Base-by-base conservation (phyloP, 2,888 invertebrate genomes). In the Cylloceria caligata region DNA sequence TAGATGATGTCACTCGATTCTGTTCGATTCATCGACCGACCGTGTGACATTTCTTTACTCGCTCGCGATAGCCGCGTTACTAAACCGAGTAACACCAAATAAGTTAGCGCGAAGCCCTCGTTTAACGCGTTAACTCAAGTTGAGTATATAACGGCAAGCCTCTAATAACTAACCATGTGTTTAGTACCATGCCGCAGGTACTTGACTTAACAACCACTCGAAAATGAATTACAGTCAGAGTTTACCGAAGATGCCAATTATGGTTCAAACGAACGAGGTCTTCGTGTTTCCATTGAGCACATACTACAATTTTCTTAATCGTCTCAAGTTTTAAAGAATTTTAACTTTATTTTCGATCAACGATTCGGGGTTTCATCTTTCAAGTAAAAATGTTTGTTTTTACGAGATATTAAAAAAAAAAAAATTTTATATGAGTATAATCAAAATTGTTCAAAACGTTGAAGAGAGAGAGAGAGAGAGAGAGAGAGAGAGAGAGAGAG, bases 1-100 rank as follows among this genome's bases (percentile, higher is more conserved):
- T 64, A 39, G 68, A 27, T 76, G 81, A 77, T 72, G 76, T 80
- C 80, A 65, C 65, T 27, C 67, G 72, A 68, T 68, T 49, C 21
- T 34, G n/a, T 65, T 73, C 76, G 81, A 81, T 81, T 76, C 52
- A 52, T 11, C 62, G 68, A 21, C 57, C 57, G 55, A 19, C 62
- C 13, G 9, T 36, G 60, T 45, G 71, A 47, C 72, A 42, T 62
- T 74, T 65, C 11, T 64, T 74, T 42, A 42, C 6, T 73, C 24
- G 36, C 16, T 7, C 30, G 16, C 13, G 9, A 7, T 36, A 19
- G 9, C 1, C 27, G 34, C 45, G 36, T 36, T 21, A 24, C 36
- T 34, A 45, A 36, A 13, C 39, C 34, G 11, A 11, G 9, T 24
- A 9, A 24, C 11, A 11, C 42, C 65, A 36, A 74, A 65, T 74